Base-by-base conservation (phyloP, 2,888 invertebrate species). In the Archips xylosteana region DNA sequence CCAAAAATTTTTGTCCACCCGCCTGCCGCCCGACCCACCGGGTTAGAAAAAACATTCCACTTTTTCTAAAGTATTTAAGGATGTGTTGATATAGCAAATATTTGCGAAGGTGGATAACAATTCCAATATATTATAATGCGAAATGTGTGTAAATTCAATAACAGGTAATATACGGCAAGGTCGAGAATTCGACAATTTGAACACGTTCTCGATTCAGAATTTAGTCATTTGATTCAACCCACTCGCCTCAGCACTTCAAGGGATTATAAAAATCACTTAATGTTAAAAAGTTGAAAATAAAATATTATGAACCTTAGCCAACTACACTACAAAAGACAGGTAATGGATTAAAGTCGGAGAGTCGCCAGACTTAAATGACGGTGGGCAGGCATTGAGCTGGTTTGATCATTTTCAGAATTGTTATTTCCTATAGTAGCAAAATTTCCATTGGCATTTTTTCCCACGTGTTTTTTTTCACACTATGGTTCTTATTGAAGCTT, bases 1-100 rank as follows among this genome's bases (percentile, higher is more conserved):
- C 76, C 75, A 80, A 81, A 80, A 82, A 81, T 83, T 85, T 84
- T 82, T 85, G 89, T 89, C 88, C 88, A 85, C 83, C 79, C 80
- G 81, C 79, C 73, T 75, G 65, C 10, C 49, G n/a, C n/a, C 74
- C 78, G 78, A 75, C 81, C 82, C 85, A 83, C 78, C 75, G 82
- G 74, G 76, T 76, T 78, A 75, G 78, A 82, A 87, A 87, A 84
- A 84, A 70, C 75, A 49, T n/a, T 60, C 39, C 62, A 68, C 72
- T 71, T 66, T 49, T 67, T 71, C 62, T 45, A 67, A 72, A 65
- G 34, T 39, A 34, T 13, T 62, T 69, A 60, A 23, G 45, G 66
- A 61, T 49, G 63, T 64, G 68, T 65, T 74, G 70, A 74, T 74
- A 59, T 65, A 74, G 64, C 64, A 65, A 74, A 70, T 74, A 69